These are phyloP conservation scores for Tyria jacobaeae DNA, from an alignment of 2,888 invertebrate genomes.

Conservation along the genomic window DNA sequence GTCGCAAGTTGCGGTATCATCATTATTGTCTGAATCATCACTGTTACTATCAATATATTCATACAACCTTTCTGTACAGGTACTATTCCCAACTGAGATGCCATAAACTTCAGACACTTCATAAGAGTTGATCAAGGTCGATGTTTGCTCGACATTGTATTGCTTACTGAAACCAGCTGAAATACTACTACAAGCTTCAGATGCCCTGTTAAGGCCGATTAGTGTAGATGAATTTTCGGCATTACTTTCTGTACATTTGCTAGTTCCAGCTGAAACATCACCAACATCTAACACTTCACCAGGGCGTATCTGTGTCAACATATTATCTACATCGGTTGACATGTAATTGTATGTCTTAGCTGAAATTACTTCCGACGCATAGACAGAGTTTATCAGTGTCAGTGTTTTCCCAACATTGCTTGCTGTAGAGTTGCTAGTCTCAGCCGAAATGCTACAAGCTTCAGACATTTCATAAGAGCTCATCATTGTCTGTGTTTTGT, in stretches of 20 bases:
- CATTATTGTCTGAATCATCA: slow-evolving; percentile 69
- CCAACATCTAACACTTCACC: slow-evolving; percentile 53
- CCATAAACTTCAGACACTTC: slow-evolving; percentile 45
- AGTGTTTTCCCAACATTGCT: slow-evolving; percentile 67
- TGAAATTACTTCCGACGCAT: slow-evolving; percentile 50
- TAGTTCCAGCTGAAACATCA: slow-evolving; percentile 40
- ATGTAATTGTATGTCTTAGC: slow-evolving; percentile 23
- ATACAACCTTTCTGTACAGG: slow-evolving; percentile 42
- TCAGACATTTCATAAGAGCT: slow-evolving; percentile 53
- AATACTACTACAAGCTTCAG: slow-evolving; percentile 49
- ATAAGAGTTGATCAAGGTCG: neutral
- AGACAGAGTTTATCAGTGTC: slow-evolving; percentile 46
- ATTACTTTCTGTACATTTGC: slow-evolving; percentile 35
- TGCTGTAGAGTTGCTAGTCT: slow-evolving; percentile 31
- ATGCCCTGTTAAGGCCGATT: slow-evolving; percentile 48
- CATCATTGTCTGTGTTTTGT: slow-evolving; percentile 55
- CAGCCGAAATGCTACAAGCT: slow-evolving; percentile 43
- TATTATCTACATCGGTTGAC: slow-evolving; percentile 65
- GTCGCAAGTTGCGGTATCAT: slow-evolving; percentile 72
- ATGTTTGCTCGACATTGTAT: slow-evolving; percentile 1
- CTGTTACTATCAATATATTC: slow-evolving; percentile 78
- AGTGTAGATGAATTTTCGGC: slow-evolving; percentile 59
- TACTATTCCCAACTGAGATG: slow-evolving; percentile 34
- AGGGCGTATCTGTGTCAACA: slow-evolving; percentile 46
- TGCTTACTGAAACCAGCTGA: slow-evolving; percentile 30